Percentiles rank a stretch among this genome's conserved stretches.
phyloP scores from a whole-genome alignment of 2,888 invertebrate species.

The Pheosia gnoma region DNA sequence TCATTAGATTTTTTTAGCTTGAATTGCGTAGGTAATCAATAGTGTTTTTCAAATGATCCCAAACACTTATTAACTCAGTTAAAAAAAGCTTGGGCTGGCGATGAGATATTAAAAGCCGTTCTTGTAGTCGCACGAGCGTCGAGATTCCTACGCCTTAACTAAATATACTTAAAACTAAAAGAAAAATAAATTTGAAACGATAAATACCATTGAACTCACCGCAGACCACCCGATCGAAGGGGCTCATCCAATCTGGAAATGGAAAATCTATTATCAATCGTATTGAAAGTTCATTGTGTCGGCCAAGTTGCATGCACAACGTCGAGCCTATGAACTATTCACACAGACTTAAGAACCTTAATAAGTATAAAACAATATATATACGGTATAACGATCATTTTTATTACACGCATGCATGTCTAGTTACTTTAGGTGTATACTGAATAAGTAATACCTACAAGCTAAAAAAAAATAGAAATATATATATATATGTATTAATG shows the following conservation, averaged over 20 bases:
- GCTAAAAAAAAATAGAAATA: too few species aligned
- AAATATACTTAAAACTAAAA: conserved; percentile 80
- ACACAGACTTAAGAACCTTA: conserved; percentile 7
- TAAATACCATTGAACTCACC: conserved; percentile 95
- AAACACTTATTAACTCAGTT: conserved; percentile 27
- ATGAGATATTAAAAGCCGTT: conserved; percentile 27
- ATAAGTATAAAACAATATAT: too few species aligned
- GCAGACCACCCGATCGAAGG: conserved; percentile 97
- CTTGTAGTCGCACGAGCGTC: conserved; percentile 43
- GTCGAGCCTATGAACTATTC: conserved; percentile 18
- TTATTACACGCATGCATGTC: too few species aligned
- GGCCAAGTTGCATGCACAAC: conserved; percentile 68
- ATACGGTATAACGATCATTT: too few species aligned
- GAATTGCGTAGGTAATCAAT: conserved; percentile 12
- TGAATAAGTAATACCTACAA: too few species aligned
- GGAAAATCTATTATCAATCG: conserved; percentile 85
- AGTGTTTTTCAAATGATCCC: conserved; percentile 20
- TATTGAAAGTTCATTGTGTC: conserved; percentile 77
- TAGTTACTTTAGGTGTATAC: too few species aligned
- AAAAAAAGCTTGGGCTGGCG: conserved; percentile 17
- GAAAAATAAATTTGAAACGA: conserved; percentile 85
- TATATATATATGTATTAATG: too few species aligned
- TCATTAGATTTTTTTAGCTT: too few species aligned
- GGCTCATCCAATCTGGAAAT: conserved; percentile 97
- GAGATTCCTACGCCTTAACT: conserved; percentile 46